phyloP scores from a whole-genome alignment of 1,140 invertebrate species.

The Drosophila suzukii region DNA sequence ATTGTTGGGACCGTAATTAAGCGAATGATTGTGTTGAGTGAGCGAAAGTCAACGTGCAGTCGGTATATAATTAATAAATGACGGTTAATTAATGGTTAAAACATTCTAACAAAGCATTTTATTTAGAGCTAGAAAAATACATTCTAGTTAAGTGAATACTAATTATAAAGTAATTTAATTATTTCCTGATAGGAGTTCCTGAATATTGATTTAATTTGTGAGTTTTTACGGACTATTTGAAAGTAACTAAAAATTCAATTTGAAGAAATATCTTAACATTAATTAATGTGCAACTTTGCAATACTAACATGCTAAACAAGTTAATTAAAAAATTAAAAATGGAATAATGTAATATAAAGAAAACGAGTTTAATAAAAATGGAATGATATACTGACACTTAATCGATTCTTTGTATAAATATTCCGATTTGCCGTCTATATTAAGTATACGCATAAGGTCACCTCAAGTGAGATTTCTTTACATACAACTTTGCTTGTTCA shows the following conservation, averaged over 20 bases:
- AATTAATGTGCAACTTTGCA: too few relatives aligned
- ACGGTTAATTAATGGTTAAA: not conserved
- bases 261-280: too few relatives aligned
- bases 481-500: not conserved
- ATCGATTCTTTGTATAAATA: too few relatives aligned
- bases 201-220: too few relatives aligned
- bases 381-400: too few relatives aligned
- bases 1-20: slow-evolving; percentile 49
- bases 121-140: not conserved
- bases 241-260: too few relatives aligned
- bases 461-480: not conserved
- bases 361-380: too few relatives aligned
- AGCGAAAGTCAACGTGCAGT: slow-evolving; percentile 44
- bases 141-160: not conserved
- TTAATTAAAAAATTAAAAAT: too few relatives aligned
- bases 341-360: too few relatives aligned
- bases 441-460: not conserved
- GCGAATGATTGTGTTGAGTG: slow-evolving; percentile 38
- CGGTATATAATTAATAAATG: slow-evolving; percentile 1
- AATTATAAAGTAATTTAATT: not conserved
- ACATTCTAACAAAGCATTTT: slow-evolving; percentile 8
- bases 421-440: too few relatives aligned
- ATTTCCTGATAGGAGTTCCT: not conserved
- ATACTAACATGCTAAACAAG: too few relatives aligned
- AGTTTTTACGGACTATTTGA: too few relatives aligned